Evolutionary conservation across 2,888 invertebrate genomes (phyloP).

Genomic region (Archaeoteleia sp.): DNA sequence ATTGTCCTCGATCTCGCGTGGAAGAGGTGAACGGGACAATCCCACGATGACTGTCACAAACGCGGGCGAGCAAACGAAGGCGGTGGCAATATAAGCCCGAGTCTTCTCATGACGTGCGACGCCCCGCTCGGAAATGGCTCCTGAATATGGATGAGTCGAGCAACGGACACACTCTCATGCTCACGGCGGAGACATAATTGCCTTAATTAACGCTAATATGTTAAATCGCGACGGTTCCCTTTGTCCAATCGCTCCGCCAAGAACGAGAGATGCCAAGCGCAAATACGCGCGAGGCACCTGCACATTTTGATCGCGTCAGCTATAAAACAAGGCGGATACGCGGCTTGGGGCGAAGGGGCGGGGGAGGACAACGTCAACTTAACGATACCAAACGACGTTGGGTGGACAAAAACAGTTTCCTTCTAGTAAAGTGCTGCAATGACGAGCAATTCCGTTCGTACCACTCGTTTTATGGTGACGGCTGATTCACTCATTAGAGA

Average conservation of each 20-base stretch:
- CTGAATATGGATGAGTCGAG: constrained; percentile 74
- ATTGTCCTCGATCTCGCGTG: constrained; percentile 62
- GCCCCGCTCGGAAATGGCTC: constrained; percentile 66
- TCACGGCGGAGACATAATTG: constrained; percentile 74
- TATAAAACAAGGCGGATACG: background rate
- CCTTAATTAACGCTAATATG: constrained; percentile 75
- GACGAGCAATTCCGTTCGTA: constrained; percentile 33
- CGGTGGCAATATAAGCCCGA: constrained; percentile 36
- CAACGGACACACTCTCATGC: constrained; percentile 73
- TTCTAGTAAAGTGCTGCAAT: constrained; percentile 22
- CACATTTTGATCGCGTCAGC: constrained; percentile 20
- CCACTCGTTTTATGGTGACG: too few relatives aligned
- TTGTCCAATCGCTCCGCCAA: constrained; percentile 63
- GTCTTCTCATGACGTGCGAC: constrained; percentile 55
- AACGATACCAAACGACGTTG: constrained; percentile 39
- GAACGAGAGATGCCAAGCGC: constrained; percentile 47
- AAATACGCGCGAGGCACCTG: constrained; percentile 31
- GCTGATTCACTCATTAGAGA: too few relatives aligned
- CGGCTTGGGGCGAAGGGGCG: constrained; percentile 9
- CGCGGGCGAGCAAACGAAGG: constrained; percentile 43
- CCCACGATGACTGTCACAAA: constrained; percentile 68
- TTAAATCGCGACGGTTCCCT: constrained; percentile 74
- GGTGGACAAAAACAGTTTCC: constrained; percentile 38
- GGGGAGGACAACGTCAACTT: constrained; percentile 40
- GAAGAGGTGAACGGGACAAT: constrained; percentile 60